Evolutionary conservation across 2,113 vertebrate species (phyloP).

Genomic region (Megaceryle torquata): DNA sequence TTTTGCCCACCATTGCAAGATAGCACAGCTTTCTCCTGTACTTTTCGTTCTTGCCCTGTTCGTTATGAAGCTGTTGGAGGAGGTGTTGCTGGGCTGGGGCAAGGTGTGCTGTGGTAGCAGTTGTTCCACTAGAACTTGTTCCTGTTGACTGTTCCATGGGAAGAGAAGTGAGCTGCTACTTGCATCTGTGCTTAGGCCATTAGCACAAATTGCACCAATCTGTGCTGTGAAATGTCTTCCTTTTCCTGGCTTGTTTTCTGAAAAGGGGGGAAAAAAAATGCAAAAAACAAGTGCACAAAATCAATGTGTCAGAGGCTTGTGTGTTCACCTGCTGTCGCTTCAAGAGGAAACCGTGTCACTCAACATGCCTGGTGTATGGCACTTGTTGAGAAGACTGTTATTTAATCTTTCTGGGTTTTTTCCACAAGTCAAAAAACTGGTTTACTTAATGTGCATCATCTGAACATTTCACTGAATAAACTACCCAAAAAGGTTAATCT

Average conservation of each 20-base stretch:
- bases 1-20: neutral
- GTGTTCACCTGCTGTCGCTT: neutral
- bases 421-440: neutral
- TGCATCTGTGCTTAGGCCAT: neutral
- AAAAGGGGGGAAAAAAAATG: neutral
- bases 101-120: neutral
- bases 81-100: neutral
- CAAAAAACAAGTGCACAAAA: neutral
- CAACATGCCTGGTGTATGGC: neutral
- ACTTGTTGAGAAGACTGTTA: neutral
- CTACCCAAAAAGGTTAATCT: conserved; percentile 36
- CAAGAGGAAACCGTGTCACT: neutral
- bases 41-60: neutral
- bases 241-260: conserved; percentile 20
- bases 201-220: conserved; percentile 4
- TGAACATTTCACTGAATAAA: conserved; percentile 12
- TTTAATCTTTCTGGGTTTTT: neutral
- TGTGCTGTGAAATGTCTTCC: conserved; percentile 36
- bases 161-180: neutral
- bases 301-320: neutral
- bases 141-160: neutral
- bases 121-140: neutral
- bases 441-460: conserved; percentile 24
- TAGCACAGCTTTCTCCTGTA: neutral
- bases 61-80: accelerated